phyloP scores from a whole-genome alignment of 2,113 vertebrate genomes.

The Tympanuchus pallidicinctus region DNA sequence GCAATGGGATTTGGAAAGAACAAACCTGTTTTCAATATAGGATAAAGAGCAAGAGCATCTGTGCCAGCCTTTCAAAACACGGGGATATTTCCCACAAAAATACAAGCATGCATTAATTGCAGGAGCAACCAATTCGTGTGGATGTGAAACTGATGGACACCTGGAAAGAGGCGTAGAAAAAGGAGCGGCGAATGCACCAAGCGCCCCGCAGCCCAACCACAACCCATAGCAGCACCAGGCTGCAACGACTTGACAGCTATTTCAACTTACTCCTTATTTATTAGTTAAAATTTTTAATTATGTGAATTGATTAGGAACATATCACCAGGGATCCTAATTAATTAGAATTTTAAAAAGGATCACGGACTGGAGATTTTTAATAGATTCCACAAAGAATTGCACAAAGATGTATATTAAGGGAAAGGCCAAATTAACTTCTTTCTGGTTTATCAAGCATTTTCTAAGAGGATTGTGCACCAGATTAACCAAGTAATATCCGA shows the following conservation, averaged over 20 bases:
- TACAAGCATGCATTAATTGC: neutral
- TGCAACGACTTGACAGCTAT: neutral
- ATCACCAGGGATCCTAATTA: constrained; percentile 68
- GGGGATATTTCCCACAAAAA: neutral
- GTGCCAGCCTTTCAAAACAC: fast-evolving
- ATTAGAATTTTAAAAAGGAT: constrained; percentile 70
- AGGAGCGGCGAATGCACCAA: neutral
- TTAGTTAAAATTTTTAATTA: constrained; percentile 72
- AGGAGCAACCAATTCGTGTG: neutral
- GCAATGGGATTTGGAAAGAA: neutral
- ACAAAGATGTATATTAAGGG: constrained; percentile 26
- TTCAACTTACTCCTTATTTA: constrained; percentile 52
- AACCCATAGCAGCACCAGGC: neutral
- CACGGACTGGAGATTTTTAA: constrained; percentile 41
- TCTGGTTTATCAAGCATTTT: neutral
- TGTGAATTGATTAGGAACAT: constrained; percentile 59
- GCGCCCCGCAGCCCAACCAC: neutral
- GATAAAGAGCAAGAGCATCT: neutral
- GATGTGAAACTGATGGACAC: neutral
- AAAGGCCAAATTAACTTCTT: constrained; percentile 42
- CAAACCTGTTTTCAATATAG: neutral
- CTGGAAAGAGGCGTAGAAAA: neutral
- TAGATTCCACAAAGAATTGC: constrained; percentile 53
- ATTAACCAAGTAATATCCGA: constrained; percentile 2
- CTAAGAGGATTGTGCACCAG: neutral